Conservation (phyloP, 2,888 invertebrate genomes). For the Cinara cedri region DNA sequence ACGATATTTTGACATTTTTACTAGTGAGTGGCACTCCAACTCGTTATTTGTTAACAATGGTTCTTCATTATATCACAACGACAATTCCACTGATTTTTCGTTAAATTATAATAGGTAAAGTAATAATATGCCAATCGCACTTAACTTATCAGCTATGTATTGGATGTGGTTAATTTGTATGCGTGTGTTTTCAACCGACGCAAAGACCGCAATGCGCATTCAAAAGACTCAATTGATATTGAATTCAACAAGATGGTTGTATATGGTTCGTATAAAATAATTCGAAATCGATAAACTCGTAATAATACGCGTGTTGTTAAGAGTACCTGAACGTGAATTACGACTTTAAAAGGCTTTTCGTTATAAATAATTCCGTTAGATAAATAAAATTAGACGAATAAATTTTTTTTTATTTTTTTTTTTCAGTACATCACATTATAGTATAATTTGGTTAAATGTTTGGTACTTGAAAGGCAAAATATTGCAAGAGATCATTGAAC, state of each 20-base stretch:
- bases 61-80: too few species aligned
- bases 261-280: slow-evolving; percentile 21
- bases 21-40: too few species aligned
- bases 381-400: too few species aligned
- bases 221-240: slow-evolving; percentile 28
- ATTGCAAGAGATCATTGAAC: too few species aligned
- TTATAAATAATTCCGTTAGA: too few species aligned
- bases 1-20: too few species aligned
- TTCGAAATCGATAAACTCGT: slow-evolving; percentile 34
- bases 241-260: slow-evolving; percentile 16
- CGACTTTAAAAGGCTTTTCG: neutral
- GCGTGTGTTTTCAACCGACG: slow-evolving; percentile 37
- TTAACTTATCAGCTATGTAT: neutral
- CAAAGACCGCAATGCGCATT: slow-evolving; percentile 42
- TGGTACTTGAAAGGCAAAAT: too few species aligned
- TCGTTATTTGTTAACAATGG: too few species aligned
- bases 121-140: neutral
- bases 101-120: slow-evolving; percentile 15
- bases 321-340: neutral
- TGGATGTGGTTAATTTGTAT: slow-evolving; percentile 7
- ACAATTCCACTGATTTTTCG: neutral
- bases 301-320: neutral
- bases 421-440: too few species aligned
- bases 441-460: too few species aligned
- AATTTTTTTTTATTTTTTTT: too few species aligned